A percentile compares a stretch with the other conserved stretches of the same genome.
phyloP scores from a whole-genome alignment of 64 coral and sea anemone genomes.

The Montipora cactus region DNA sequence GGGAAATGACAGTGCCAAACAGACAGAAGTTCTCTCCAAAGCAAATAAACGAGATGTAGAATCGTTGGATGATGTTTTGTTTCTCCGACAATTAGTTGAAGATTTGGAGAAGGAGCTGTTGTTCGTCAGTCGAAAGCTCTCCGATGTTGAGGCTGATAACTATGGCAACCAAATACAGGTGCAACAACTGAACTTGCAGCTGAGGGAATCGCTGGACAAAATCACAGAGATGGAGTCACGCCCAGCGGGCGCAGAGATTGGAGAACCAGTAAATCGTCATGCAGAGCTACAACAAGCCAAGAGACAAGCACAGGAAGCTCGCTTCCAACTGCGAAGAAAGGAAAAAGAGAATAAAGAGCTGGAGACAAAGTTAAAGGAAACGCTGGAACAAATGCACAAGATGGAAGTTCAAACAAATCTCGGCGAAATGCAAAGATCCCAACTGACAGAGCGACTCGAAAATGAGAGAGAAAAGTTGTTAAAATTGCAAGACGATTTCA shows the following conservation, averaged over 20 bases:
- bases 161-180: constrained; percentile 1
- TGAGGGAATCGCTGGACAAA: constrained; percentile 25
- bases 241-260: background rate
- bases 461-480: background rate
- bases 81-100: background rate
- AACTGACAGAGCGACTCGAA: background rate
- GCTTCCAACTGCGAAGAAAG: constrained; percentile 30
- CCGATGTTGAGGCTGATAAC: background rate
- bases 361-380: constrained; percentile 34
- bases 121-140: background rate
- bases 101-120: constrained; percentile 13
- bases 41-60: background rate
- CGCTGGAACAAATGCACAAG: constrained; percentile 25
- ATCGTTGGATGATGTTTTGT: background rate
- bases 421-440: background rate
- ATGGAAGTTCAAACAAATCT: constrained; percentile 27
- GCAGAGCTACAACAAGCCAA: constrained; percentile 27
- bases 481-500: background rate
- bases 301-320: constrained; percentile 12
- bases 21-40: background rate
- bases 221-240: constrained; percentile 26
- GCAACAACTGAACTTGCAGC: constrained; percentile 18
- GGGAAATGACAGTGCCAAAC: background rate
- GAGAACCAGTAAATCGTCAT: background rate
- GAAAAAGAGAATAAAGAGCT: constrained; percentile 30